Conservation (phyloP, 2,113 vertebrate genomes). For the Ciconia stormi region DNA sequence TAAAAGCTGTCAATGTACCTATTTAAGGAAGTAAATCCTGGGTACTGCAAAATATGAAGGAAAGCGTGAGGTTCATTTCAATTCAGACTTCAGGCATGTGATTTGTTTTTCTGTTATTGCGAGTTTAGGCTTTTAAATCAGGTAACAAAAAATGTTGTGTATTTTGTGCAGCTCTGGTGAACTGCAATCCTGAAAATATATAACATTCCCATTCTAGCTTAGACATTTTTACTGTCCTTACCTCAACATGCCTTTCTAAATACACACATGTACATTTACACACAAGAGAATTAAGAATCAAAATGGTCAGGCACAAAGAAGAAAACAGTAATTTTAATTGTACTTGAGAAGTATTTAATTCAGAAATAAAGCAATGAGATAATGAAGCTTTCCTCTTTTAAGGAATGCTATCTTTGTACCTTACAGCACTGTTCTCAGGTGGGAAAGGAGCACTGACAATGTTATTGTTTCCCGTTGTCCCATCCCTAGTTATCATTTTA, state of each 20-base stretch:
- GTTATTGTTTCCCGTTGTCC: not conserved
- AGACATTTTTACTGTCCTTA: not conserved
- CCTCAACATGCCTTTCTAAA: not conserved
- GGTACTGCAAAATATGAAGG: not conserved
- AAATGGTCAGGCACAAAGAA: not conserved
- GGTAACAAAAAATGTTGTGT: not conserved
- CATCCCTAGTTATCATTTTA: not conserved
- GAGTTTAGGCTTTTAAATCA: not conserved
- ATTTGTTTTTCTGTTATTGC: not conserved
- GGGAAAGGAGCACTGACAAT: not conserved
- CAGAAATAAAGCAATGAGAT: not conserved
- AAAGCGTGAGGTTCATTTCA: not conserved
- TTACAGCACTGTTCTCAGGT: not conserved
- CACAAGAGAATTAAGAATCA: not conserved
- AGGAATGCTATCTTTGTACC: not conserved
- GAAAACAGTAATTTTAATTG: not conserved
- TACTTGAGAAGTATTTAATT: not conserved
- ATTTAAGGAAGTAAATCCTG: not conserved
- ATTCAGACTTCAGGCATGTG: not conserved
- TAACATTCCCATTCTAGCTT: not conserved
- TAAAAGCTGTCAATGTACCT: not conserved
- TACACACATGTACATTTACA: fast-evolving
- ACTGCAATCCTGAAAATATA: not conserved
- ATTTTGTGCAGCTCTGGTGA: not conserved
- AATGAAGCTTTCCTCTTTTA: not conserved